phyloP scores from a whole-genome alignment of 2,888 invertebrate species.

The Tachina lurida region DNA sequence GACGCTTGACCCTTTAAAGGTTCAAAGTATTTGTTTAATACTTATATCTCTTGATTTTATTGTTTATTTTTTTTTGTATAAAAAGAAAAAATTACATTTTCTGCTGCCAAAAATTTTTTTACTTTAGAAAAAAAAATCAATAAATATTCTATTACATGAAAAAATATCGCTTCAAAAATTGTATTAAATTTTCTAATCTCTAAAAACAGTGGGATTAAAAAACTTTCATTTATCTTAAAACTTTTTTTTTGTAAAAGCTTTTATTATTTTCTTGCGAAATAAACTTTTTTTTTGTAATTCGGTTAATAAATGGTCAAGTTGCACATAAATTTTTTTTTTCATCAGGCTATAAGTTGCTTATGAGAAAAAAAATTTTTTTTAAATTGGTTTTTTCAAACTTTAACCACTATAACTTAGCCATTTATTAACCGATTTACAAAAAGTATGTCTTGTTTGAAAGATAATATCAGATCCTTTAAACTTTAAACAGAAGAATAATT shows the following conservation, averaged over 20 bases:
- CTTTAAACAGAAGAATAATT: no score
- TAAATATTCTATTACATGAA: constrained; percentile 72
- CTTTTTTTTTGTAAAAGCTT: neutral
- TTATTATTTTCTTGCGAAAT: neutral
- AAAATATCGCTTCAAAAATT: constrained; percentile 47
- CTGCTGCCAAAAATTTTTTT: constrained; percentile 39
- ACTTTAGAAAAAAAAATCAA: constrained; percentile 69
- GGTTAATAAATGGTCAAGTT: no score
- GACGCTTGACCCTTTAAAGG: constrained; percentile 75
- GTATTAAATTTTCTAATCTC: constrained; percentile 51
- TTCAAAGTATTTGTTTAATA: constrained; percentile 72
- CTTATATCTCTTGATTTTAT: constrained; percentile 23
- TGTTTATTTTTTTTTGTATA: constrained; percentile 27
- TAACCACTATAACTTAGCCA: no score
- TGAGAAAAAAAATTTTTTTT: no score
- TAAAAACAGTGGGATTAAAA: constrained; percentile 42
- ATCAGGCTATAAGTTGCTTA: no score
- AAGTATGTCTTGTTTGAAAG: no score
- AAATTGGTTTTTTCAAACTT: no score
- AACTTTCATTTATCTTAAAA: no score
- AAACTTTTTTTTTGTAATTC: no score
- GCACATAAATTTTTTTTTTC: no score
- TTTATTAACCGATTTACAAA: no score
- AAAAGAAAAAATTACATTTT: constrained; percentile 21
- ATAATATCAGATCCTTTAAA: no score